Evolutionary conservation across 2,113 vertebrate genomes (phyloP).

Genomic region (Bos indicus): DNA sequence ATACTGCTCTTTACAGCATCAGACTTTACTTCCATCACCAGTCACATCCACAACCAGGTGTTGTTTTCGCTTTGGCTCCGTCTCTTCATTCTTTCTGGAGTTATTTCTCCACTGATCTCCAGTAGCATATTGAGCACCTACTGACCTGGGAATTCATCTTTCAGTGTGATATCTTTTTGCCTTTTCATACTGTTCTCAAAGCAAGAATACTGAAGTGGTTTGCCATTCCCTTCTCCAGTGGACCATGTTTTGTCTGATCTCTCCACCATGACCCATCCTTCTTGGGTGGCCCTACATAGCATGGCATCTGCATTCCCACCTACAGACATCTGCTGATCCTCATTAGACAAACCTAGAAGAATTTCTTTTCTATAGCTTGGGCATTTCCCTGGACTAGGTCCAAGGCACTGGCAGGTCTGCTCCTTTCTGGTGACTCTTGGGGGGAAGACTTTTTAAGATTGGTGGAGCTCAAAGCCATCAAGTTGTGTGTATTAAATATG

Average conservation of each 20-base stretch:
- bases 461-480: not conserved
- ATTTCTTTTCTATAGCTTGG: not conserved
- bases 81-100: not conserved
- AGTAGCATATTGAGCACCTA: not conserved
- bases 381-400: not conserved
- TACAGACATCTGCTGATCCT: not conserved
- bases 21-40: not conserved
- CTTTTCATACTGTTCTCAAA: not conserved
- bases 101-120: not conserved
- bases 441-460: not conserved
- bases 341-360: not conserved
- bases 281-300: not conserved
- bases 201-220: not conserved
- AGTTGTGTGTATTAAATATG: not conserved
- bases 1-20: not conserved
- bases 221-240: not conserved
- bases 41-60: not conserved
- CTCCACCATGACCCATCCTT: accelerated
- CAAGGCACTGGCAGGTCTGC: not conserved
- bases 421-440: not conserved
- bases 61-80: not conserved
- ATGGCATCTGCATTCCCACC: not conserved
- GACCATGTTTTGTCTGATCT: not conserved
- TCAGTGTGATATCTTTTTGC: not conserved
- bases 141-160: not conserved